A percentile compares a stretch with the other conserved stretches of the same genome.
phyloP scores from a whole-genome alignment of 2,797 vertebrate genomes.

The Macropus fuliginosus region DNA sequence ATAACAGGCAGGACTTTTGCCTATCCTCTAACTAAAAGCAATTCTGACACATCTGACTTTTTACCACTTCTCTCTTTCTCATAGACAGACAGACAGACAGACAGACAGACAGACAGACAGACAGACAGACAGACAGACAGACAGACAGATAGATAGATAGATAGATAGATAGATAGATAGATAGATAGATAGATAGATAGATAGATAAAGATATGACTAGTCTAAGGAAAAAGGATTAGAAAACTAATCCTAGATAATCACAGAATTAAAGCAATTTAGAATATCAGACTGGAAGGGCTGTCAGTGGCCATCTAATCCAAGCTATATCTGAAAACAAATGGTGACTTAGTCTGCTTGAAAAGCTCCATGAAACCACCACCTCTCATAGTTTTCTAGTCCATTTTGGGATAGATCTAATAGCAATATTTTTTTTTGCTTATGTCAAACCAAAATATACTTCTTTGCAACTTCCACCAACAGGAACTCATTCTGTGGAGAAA shows the following conservation, averaged over 20 bases:
- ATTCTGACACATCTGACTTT: neutral
- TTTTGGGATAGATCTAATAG: neutral
- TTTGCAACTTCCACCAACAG: neutral
- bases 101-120: too few species aligned
- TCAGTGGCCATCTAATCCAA: neutral
- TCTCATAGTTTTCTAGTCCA: neutral
- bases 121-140: too few species aligned
- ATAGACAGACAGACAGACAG: too few species aligned
- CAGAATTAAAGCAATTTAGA: neutral
- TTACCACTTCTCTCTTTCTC: neutral
- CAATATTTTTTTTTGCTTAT: neutral
- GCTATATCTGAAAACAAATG: neutral
- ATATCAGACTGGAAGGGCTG: neutral
- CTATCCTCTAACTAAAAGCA: slow-evolving; percentile 8
- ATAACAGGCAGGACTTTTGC: neutral
- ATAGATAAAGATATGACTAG: neutral
- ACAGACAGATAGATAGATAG: too few species aligned
- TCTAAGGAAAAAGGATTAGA: slow-evolving; percentile 18
- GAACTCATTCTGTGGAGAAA: neutral
- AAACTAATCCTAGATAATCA: neutral
- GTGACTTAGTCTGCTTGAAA: neutral
- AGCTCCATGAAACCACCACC: neutral
- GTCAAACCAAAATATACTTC: neutral
- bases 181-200: too few species aligned
- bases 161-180: too few species aligned